Evolutionary conservation across 37 sponge, comb jelly and placozoan species (phyloP), one percentile per base, ranked within the genome.

Genomic region (Cliona cf. orientalis): DNA sequence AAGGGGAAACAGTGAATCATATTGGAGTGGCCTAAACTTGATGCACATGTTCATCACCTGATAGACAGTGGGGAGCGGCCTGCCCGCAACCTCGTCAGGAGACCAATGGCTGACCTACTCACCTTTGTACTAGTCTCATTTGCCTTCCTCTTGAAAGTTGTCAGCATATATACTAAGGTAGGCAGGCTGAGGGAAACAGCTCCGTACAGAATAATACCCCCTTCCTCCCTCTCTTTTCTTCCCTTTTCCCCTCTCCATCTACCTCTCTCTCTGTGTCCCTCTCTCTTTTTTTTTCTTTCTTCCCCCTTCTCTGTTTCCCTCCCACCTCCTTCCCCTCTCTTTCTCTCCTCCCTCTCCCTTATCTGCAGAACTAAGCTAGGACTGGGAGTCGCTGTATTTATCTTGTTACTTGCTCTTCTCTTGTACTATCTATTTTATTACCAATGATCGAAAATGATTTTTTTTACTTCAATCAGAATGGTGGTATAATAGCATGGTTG

Each of bases 101-200:
- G 19, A 35, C 58, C 71, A 0, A 21, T 84, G 34, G 77, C 69
- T 25, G 41, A 21, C 25, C n/a, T 67, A 11, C 66, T 84, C 32
- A 68, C 72, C 45, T 7, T 76, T 32, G 32, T 67, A 17, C 69
- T 84, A 33, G 33, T 65, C 32, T 1, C 42, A 1, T 9, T 76
- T 22, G 69, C 84, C 31, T 58, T 85, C 45, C 25, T 76, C 31
- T 37, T 83, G 40, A 73, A 74, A 73, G 28, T 74, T 23, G 39
- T 46, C 28, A 74, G 56, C 39, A 22, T 79, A 0, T n/a, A n/a
- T n/a, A 0, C n/a, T n/a, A n/a, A n/a, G n/a, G 23, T 3, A 29
- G 60, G 60, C 28, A 29, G 60, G 28, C 14, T 59, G 60, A 29
- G 60, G 23, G n/a, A n/a, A n/a, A n/a, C n/a, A n/a, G n/a, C n/a